These are phyloP conservation scores for Albula goreensis DNA, from an alignment of 2,113 vertebrate genomes.

Conservation along the genomic window DNA sequence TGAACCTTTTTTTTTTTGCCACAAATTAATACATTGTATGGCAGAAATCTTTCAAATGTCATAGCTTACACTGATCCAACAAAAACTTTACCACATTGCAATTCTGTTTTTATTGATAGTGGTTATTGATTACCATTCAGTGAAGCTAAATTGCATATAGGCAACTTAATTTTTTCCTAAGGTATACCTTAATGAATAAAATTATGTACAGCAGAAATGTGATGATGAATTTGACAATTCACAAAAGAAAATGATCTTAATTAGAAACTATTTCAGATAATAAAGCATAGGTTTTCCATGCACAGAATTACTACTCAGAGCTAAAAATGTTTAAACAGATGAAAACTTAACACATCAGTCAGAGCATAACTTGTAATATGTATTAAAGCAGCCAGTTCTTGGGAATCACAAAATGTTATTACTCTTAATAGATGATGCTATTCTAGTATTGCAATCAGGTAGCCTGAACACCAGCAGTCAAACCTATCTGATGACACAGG, in stretches of 20 bases:
- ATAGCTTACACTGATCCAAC: not conserved
- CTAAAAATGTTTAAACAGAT: too few species aligned
- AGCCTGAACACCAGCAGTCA: not conserved
- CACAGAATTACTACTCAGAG: too few species aligned
- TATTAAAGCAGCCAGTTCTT: not conserved
- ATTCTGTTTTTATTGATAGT: not conserved
- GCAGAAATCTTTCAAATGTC: not conserved
- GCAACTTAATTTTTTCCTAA: too few species aligned
- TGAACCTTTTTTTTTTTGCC: not conserved
- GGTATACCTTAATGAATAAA: too few species aligned
- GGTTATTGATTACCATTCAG: too few species aligned
- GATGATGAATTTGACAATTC: too few species aligned
- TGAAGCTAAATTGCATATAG: not conserved
- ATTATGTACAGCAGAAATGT: too few species aligned
- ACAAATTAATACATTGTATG: slow-evolving; percentile 8
- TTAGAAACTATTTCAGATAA: too few species aligned
- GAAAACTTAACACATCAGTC: too few species aligned
- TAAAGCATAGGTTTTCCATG: too few species aligned
- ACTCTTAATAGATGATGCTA: slow-evolving; percentile 22
- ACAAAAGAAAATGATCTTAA: too few species aligned
- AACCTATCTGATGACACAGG: not conserved
- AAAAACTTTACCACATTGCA: slow-evolving; percentile 3
- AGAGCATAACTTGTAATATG: too few species aligned
- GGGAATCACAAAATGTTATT: not conserved
- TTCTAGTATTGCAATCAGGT: slow-evolving; percentile 23